Conservation (phyloP, 2,113 vertebrate genomes). For the Climacteris rufus region DNA sequence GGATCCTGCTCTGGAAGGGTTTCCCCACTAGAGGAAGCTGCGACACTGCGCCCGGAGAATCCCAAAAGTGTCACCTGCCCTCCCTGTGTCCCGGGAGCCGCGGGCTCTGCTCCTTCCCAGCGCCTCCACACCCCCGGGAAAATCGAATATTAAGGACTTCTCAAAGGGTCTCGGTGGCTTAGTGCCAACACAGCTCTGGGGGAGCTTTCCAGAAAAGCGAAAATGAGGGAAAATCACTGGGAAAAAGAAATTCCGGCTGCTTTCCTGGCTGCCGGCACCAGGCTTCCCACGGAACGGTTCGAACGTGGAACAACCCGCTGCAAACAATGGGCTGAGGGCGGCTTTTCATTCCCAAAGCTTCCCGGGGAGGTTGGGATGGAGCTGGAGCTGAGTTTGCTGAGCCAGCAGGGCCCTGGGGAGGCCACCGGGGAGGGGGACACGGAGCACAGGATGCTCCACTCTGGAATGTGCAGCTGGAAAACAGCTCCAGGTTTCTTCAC, state of each 20-base stretch:
- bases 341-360: neutral
- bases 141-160: accelerated
- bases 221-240: neutral
- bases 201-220: neutral
- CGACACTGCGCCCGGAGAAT: neutral
- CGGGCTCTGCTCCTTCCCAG: neutral
- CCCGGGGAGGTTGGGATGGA: neutral
- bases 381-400: neutral
- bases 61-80: accelerated
- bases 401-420: neutral
- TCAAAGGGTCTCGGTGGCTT: neutral
- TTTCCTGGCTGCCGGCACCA: neutral
- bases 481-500: neutral
- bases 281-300: neutral
- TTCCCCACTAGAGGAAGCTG: slow-evolving; percentile 56
- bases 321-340: neutral
- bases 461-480: neutral
- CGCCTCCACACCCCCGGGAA: neutral
- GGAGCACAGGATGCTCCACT: neutral
- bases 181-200: accelerated
- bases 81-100: neutral
- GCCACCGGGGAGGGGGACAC: neutral
- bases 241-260: neutral
- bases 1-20: neutral
- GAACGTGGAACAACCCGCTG: neutral